These are phyloP conservation scores for Plebejus melissa DNA, from an alignment of 2,888 invertebrate species.

Conservation along the genomic window DNA sequence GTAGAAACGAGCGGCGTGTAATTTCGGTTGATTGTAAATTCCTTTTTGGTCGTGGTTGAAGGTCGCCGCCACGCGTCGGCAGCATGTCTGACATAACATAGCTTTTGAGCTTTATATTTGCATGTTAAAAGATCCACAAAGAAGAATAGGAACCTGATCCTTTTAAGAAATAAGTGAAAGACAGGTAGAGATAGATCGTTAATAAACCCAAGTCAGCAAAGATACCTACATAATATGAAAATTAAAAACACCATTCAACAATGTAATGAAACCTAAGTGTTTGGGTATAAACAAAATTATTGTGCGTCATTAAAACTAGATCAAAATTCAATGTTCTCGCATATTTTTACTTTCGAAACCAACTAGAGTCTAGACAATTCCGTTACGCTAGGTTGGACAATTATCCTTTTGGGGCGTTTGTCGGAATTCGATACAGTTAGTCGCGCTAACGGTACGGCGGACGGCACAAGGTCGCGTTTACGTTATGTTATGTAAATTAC, in stretches of 20 bases:
- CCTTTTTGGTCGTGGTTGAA: constrained; percentile 35
- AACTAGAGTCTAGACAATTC: neutral
- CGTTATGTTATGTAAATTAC: constrained; percentile 10
- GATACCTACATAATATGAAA: no score
- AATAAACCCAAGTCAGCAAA: no score
- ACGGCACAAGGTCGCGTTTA: neutral
- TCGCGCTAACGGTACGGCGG: neutral
- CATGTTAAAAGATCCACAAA: neutral
- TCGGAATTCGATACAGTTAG: constrained; percentile 5
- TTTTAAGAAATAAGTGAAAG: no score
- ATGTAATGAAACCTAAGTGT: no score
- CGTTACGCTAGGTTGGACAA: neutral
- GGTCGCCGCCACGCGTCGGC: constrained; percentile 32
- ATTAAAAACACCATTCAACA: no score
- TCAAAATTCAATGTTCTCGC: neutral
- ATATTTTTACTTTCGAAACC: neutral
- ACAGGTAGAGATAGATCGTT: no score
- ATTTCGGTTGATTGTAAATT: constrained; percentile 37
- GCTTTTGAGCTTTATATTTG: neutral
- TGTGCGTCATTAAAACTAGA: neutral
- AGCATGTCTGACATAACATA: neutral
- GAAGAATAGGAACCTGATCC: no score
- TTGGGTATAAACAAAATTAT: no score
- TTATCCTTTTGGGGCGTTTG: neutral
- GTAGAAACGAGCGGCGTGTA: constrained; percentile 32